These are phyloP conservation scores for Ametastegia equiseti DNA, from an alignment of 2,888 invertebrate species.

Conservation along the genomic window DNA sequence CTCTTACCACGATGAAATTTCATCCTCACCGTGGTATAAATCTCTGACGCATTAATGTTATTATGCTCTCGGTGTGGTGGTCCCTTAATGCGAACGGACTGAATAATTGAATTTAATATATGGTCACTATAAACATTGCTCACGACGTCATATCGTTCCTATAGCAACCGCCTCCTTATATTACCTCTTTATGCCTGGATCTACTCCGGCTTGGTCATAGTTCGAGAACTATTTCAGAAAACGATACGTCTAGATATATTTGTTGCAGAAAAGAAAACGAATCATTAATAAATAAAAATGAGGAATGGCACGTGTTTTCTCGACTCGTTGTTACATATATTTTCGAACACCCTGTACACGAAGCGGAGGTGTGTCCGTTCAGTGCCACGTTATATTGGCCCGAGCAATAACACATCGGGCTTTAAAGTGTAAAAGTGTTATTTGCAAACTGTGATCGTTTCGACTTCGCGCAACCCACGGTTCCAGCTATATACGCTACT, in stretches of 20 bases:
- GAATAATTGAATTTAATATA: slow-evolving; percentile 49
- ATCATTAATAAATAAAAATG: no score
- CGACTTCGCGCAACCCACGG: slow-evolving; percentile 29
- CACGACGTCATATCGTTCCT: slow-evolving; percentile 37
- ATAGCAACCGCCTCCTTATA: not conserved
- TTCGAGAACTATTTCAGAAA: not conserved
- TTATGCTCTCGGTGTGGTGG: slow-evolving; percentile 53
- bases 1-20: slow-evolving; percentile 68
- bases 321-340: not conserved
- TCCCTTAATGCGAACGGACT: slow-evolving; percentile 48
- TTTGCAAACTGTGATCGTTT: slow-evolving; percentile 56
- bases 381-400: slow-evolving; percentile 14
- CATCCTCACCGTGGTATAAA: slow-evolving; percentile 71
- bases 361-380: slow-evolving; percentile 15
- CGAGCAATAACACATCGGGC: slow-evolving; percentile 51
- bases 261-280: not conserved
- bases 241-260: no score
- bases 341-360: not conserved
- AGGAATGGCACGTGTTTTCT: no score
- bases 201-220: not conserved
- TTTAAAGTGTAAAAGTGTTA: slow-evolving; percentile 66
- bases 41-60: slow-evolving; percentile 71
- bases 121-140: slow-evolving; percentile 48
- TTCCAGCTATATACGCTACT: slow-evolving; percentile 51
- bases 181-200: slow-evolving; percentile 21